Percentiles rank a stretch among this genome's conserved stretches.
These are phyloP conservation scores for Protomyctophum bolini DNA, from an alignment of 2,113 vertebrate species.

Conservation along the genomic window DNA sequence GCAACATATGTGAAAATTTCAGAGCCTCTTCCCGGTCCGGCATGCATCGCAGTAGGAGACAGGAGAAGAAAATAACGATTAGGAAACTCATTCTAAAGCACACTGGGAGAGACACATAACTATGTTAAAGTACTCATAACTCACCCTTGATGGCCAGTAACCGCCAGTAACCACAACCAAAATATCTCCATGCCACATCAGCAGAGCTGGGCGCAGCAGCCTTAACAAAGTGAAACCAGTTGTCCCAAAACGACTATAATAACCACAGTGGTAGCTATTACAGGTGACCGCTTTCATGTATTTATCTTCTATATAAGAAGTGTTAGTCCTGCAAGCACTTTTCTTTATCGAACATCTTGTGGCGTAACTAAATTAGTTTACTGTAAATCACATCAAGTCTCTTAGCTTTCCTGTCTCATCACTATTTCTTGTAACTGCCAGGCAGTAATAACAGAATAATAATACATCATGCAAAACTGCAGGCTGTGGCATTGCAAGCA, in stretches of 20 bases:
- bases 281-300: background rate
- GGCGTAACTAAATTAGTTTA: too few species aligned
- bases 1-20: conserved; percentile 59
- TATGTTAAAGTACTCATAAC: conserved; percentile 44
- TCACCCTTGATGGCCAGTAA: conserved; percentile 18
- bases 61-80: conserved; percentile 54
- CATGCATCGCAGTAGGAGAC: conserved; percentile 54
- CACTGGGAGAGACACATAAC: conserved; percentile 38
- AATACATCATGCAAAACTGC: too few species aligned
- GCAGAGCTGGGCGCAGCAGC: background rate
- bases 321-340: background rate
- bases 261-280: background rate
- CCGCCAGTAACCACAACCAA: conserved; percentile 5
- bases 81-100: conserved; percentile 49
- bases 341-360: too few species aligned
- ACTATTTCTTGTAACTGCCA: too few species aligned
- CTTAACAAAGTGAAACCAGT: conserved; percentile 3
- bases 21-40: conserved; percentile 50
- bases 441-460: too few species aligned
- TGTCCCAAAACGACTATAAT: background rate
- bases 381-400: too few species aligned
- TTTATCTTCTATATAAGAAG: background rate
- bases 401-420: too few species aligned
- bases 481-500: too few species aligned
- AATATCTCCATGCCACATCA: conserved; percentile 22